Base-by-base conservation (phyloP, 2,797 vertebrate genomes). In the Schizothorax lantsangensis region DNA sequence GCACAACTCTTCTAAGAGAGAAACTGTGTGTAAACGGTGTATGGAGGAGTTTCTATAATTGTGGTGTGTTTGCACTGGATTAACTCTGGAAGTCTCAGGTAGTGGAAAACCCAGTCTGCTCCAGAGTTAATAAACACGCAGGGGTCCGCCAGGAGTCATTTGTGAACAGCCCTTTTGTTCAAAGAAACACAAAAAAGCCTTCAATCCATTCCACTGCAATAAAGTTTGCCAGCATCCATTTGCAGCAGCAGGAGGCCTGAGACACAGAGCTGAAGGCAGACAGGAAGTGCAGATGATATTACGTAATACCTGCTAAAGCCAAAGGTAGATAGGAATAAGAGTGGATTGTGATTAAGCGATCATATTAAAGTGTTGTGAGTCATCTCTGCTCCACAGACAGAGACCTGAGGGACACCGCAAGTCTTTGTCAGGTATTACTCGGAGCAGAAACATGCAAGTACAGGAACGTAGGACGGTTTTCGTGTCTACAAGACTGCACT, bases 101-200 rank as follows among this genome's bases (percentile, higher is more conserved):
- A 66, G 64, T 89, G 84, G 81, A 88, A 87, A 69, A 83, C 47
- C 47, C 19, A 30, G 54, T 52, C 47, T 45, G 47, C 66, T 68
- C 79, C 57, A 83, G 69, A 69, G 40, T 87, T 88, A 84, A 87
- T 90, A 79, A 79, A 85, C 73, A 80, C 0, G 2, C 47, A 69
- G 38, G 72, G 86, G 57, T 64, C 83, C 6, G 9, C 15, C 12
- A n/a, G 0, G 45, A 66, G 62, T 2, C 80, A 45, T 81, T 88
- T 78, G 57, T 86, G 88, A 86, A 75, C 33, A 11, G 75, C 45
- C 17, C 84, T 79, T 83, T 84, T 88, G 84, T 88, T 74, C 69
- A 68, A 72, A 79, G 81, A 80, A 88, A 84, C 80, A 83, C 66
- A 47, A 79, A 88, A 71, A 69, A 49, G 7, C 68, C 64, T 14